Percentiles rank a stretch among this genome's conserved stretches.
Evolutionary conservation across 2,113 vertebrate genomes (phyloP).

Genomic region (Hiodon alosoides): DNA sequence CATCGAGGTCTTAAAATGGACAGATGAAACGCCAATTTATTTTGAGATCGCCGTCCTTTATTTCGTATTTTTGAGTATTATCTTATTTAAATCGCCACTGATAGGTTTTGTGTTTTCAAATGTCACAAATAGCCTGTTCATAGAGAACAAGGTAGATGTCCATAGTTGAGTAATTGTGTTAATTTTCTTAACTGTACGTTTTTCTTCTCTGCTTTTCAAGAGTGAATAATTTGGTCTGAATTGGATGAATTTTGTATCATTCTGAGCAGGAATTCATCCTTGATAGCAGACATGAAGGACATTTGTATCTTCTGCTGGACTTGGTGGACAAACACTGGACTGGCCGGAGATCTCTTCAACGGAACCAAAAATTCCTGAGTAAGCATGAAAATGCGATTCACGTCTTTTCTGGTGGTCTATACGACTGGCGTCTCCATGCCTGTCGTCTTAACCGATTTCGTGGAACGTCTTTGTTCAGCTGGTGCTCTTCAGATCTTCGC

Average conservation of each 20-base stretch:
- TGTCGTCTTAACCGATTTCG: neutral
- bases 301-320: constrained; percentile 62
- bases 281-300: constrained; percentile 49
- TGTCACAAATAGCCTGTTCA: neutral
- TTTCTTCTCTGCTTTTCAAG: too few species aligned
- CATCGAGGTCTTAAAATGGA: neutral
- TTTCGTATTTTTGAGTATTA: too few species aligned
- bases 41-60: neutral
- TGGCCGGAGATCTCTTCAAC: constrained; percentile 58
- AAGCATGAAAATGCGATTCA: constrained; percentile 42
- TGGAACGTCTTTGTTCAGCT: constrained; percentile 48
- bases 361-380: constrained; percentile 68
- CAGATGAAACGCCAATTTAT: neutral
- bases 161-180: neutral
- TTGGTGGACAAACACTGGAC: constrained; percentile 70
- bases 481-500: constrained; percentile 67
- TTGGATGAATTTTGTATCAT: neutral
- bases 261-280: neutral
- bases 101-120: too few species aligned
- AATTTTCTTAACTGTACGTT: neutral
- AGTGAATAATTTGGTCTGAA: neutral
- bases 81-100: too few species aligned
- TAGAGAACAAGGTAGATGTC: neutral
- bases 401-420: neutral
- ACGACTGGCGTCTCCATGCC: neutral